Base-by-base conservation (phyloP, 2,888 invertebrate genomes). In the Neocrepidodera transversa region DNA sequence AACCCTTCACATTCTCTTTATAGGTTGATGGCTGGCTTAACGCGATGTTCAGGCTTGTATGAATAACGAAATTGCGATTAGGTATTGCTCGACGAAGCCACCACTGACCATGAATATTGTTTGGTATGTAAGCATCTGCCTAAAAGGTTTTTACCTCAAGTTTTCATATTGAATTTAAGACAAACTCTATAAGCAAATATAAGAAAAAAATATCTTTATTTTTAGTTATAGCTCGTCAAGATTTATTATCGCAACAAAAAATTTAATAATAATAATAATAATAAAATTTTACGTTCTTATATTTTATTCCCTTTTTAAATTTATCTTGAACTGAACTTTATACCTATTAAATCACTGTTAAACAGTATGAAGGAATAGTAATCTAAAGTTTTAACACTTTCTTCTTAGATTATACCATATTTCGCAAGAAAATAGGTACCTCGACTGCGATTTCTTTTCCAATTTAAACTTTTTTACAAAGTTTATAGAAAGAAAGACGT, bases 1-100 rank as follows among this genome's bases (percentile, higher is more conserved):
- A 36, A 26, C 36, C 36, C 11, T 51, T 40, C 28, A 13, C 50
- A 23, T 11, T n/a, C 17, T 26, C 51, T 51, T 51, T 51, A 40
- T 51, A 51, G 28, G 14, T 28, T 38, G 51, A 26, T 40, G 14
- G 26, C 28, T 40, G 14, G 26, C 28, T 51, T 26, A 51, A 40
- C 40, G 26, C 40, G 40, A 51, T 51, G 51, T 51, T 51, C 40
- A 51, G 40, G 40, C 7, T 51, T 38, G 40, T 40, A 51, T 51
- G 16, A 16, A 28, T 51, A 51, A 51, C 51, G 17, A 51, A 23
- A 40, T 51, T 40, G 17, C 40, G 51, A 51, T 51, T 40, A 51
- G 51, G 17, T 20, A 50, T 51, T 51, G 51, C 38, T 38, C 26
- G 36, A 18, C 13, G 49, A 16, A 30, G 13, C 35, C 8, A 13